A percentile compares a stretch with the other conserved stretches of the same genome.
These are phyloP conservation scores for Drosophila aff. DNA, from an alignment of 1,140 invertebrate species.

Conservation along the genomic window DNA sequence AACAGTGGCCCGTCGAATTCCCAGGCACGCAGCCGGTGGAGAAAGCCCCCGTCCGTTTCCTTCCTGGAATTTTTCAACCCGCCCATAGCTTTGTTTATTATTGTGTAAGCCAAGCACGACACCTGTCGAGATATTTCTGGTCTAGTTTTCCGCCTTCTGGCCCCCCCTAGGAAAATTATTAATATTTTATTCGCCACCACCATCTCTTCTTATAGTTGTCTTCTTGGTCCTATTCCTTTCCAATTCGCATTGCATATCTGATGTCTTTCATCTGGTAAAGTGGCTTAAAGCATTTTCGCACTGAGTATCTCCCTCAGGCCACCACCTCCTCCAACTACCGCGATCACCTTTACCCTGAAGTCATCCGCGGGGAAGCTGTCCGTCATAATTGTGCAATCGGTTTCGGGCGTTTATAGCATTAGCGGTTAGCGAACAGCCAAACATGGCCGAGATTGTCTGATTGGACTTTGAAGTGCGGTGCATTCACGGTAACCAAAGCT, in stretches of 20 bases:
- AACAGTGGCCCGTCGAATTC: conserved; percentile 38
- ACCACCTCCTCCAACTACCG: not conserved
- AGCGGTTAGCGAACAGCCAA: conserved; percentile 47
- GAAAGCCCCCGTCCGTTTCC: not conserved
- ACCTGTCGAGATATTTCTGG: conserved; percentile 67
- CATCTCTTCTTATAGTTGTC: conserved; percentile 32
- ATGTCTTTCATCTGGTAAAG: conserved; percentile 77
- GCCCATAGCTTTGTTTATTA: conserved; percentile 68
- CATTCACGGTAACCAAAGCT: not conserved
- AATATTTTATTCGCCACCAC: conserved; percentile 65
- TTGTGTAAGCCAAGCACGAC: conserved; percentile 76
- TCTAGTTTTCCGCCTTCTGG: conserved; percentile 52
- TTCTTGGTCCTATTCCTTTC: conserved; percentile 25
- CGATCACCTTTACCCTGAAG: not conserved
- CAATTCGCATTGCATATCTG: conserved; percentile 61
- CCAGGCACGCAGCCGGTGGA: conserved; percentile 60
- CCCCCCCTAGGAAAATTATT: conserved; percentile 67
- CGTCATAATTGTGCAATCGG: conserved; percentile 76
- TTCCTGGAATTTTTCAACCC: not conserved
- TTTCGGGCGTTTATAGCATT: conserved; percentile 66
- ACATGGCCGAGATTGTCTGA: conserved; percentile 11
- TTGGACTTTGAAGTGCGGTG: conserved; percentile 1
- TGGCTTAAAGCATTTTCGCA: conserved; percentile 68
- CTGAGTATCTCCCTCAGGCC: not conserved
- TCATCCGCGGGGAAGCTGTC: conserved; percentile 46